Evolutionary conservation across 2,888 invertebrate genomes (phyloP).

Genomic region (Thereva unica): DNA sequence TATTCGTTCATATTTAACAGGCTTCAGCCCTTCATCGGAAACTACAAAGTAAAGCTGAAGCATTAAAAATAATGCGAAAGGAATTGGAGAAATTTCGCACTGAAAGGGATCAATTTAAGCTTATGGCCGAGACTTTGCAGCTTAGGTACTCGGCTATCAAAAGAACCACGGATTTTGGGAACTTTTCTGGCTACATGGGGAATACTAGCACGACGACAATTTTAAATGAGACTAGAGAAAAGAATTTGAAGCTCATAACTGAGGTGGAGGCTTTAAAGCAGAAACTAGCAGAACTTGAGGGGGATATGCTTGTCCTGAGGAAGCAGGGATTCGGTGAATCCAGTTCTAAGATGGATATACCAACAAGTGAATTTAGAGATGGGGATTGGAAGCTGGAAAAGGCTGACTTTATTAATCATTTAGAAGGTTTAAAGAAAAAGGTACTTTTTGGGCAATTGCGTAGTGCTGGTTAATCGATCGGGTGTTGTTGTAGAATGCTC

Average conservation of each 20-base stretch:
- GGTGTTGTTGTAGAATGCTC: constrained; percentile 63
- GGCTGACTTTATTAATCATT: constrained; percentile 54
- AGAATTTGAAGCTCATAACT: constrained; percentile 63
- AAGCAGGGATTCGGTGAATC: constrained; percentile 60
- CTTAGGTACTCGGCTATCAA: constrained; percentile 60
- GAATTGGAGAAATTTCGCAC: constrained; percentile 78
- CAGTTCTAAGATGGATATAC: constrained; percentile 62
- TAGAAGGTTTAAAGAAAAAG: constrained; percentile 55
- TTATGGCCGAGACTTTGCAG: constrained; percentile 78
- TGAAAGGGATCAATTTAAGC: constrained; percentile 79
- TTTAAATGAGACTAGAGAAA: constrained; percentile 64
- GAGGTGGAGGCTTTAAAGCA: constrained; percentile 71
- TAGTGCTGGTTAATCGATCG: not conserved
- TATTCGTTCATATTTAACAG: constrained; percentile 51
- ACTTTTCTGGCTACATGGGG: constrained; percentile 46
- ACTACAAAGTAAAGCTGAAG: constrained; percentile 80
- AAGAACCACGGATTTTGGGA: constrained; percentile 55
- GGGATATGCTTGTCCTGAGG: constrained; percentile 70
- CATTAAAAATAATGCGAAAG: constrained; percentile 74
- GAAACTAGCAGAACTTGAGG: constrained; percentile 70
- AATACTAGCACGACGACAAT: constrained; percentile 63
- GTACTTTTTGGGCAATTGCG: constrained; percentile 33
- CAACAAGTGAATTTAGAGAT: constrained; percentile 43
- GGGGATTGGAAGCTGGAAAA: constrained; percentile 56
- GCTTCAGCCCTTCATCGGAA: constrained; percentile 70